Base-by-base conservation (phyloP, 2,797 vertebrate genomes). In the Scolopax bukidnonensis region DNA sequence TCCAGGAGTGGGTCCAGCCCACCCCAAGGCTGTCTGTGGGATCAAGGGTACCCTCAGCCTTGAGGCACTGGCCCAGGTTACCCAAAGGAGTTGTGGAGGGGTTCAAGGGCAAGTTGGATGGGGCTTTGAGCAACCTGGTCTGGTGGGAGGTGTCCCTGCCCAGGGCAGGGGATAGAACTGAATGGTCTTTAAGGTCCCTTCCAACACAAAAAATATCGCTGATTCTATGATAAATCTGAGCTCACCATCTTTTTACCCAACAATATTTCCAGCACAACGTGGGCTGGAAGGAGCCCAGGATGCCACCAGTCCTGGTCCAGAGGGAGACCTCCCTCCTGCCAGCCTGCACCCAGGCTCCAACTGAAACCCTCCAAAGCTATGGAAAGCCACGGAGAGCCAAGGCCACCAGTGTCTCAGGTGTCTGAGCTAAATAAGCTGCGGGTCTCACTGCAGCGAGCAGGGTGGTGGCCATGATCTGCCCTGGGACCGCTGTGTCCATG, bases 321-420 rank as follows among this genome's bases (percentile, higher is more conserved):
- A 54, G 50, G n/a, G 28, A 40, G 6, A 25, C 9, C 12, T 30
- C 25, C 20, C 32, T 41, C 36, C 16, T 18, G 45, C 25, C 70
- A 25, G 32, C 27, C 32, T 1, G 0, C 24, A 16, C 6, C 2
- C 11, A 16, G 9, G 27, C 32, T 45, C 28, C 3, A 18, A 27
- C 23, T 43, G 53, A n/a, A 77, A 23, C n/a, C 8, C 1, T 15
- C 27, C 9, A 41, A 41, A 41, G 15, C n/a, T 86, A 12, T 28
- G 18, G 25, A 43, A 41, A 36, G 25, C 20, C 30, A 15, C 20
- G 14, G 38, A 33, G 19, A 41, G 11, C 36, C 20, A 16, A 16
- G 16, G 16, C 9, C 16, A 14, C 9, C 0, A 2, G 19, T 16
- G 36, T 13, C 36, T 28, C 4, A 12, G 18, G 17, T 47, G 40